Evolutionary conservation across 2,113 vertebrate species (phyloP), one percentile per base, ranked within the genome.

Genomic region (Embiotoca jacksoni): DNA sequence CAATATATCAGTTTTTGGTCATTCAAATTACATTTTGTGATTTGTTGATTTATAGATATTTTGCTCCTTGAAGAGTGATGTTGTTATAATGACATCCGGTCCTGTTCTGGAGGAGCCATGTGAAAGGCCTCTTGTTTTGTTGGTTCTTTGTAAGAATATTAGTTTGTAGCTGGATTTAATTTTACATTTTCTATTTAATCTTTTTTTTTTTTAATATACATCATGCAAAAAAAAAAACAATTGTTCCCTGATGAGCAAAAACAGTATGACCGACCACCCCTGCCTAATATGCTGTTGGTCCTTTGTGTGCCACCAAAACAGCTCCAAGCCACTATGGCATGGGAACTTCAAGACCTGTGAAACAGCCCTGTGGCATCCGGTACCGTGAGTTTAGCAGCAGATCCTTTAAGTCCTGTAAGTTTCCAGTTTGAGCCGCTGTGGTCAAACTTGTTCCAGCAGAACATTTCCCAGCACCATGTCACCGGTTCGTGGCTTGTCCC

Each of bases 1-100:
- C 66, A 7, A 65, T 60, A 65, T 60, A 47, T 64, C 13, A 39
- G 3, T 44, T 33, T 68, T 55, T 31, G 71, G 5, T 23, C 13
- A 31, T 36, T 64, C 46, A 65, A 31, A 54, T 62, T 31, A 37
- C 4, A 31, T 31, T 32, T 55, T 55, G 9, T 55, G 13, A 11
- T 32, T 23, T 13, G 23, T 11, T 31, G 53, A 31, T 1, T 32
- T 9, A 30, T 5, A 31, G 53, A 13, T 55, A 31, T 10, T 55
- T 31, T 55, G n/a, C 53, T 11, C 23, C 53, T 23, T 55, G 53
- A 32, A 13, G 7, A 31, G 7, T 32, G 49, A 55, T 11, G 49
- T 52, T 23, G 15, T 52, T n/a, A 52, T 23, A 52, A 7, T 14
- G n/a, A 52, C 16, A 7, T 23, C 7, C n/a, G 14, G n/a, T 52